Evolutionary conservation across 2,113 vertebrate species (phyloP).

Genomic region (Marcusenius ussheri): DNA sequence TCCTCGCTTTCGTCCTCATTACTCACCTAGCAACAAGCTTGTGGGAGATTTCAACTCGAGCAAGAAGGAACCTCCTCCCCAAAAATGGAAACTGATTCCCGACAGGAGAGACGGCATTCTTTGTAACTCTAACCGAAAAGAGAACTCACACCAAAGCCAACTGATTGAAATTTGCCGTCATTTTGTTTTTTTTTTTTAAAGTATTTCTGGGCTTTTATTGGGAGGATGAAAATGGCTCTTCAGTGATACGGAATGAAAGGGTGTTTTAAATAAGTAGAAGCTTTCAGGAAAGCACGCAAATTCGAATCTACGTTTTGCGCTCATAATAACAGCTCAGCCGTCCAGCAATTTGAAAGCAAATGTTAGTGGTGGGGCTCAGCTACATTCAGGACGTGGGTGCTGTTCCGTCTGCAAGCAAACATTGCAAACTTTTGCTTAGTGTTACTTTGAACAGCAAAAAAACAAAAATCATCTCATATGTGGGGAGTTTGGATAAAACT

Average conservation of each 20-base stretch:
- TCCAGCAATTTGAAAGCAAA: conserved; percentile 3
- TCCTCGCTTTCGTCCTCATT: background rate
- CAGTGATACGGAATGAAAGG: background rate
- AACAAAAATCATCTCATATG: background rate
- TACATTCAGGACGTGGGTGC: background rate
- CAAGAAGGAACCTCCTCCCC: background rate
- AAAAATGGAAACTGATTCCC: background rate
- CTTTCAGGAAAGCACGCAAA: background rate
- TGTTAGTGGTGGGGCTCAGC: background rate
- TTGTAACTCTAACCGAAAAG: background rate
- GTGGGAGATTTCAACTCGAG: conserved; percentile 19
- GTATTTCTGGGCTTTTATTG: background rate
- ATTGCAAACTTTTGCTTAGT: background rate
- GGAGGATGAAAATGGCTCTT: background rate
- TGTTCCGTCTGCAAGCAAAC: background rate
- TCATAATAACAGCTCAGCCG: background rate
- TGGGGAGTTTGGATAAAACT: background rate
- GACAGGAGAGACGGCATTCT: background rate
- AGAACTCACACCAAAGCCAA: background rate
- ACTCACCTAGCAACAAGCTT: conserved; percentile 36
- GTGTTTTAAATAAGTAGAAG: conserved; percentile 1
- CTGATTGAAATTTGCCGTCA: background rate
- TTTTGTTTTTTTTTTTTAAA: background rate
- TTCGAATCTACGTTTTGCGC: background rate
- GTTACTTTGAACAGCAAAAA: background rate